Evolutionary conservation across 2,797 vertebrate species (phyloP), one percentile per base, ranked within the genome.

Genomic region (Balearica regulorum): DNA sequence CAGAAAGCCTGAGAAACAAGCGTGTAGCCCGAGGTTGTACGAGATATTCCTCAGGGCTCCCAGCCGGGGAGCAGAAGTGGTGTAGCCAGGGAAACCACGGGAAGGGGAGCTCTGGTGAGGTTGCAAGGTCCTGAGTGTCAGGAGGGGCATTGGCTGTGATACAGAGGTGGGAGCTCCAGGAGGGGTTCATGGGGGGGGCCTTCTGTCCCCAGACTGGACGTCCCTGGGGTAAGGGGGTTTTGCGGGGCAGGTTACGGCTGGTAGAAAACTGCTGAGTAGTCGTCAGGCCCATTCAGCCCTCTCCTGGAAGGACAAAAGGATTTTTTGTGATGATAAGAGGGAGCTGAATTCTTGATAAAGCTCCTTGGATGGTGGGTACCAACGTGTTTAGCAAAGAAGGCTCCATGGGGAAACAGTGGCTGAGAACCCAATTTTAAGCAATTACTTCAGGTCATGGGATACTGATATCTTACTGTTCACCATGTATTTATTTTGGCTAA

Each of bases 401-500:
- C 48, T 69, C 51, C 2, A 0, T 61, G 57, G 75, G 61, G 57
- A 64, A 73, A 22, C 13, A 1, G 89, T 31, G 44, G 20, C 78
- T 85, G 82, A 92, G 71, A 94, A 95, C 44, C 35, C 35, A 16
- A 5, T 76, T 89, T 60, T 35, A 44, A 54, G 57, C 33, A 33
- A 60, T 83, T 69, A 51, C 72, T 77, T 71, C 46, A 22, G 82
- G 87, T 83, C 87, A 33, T 62, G 82, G 87, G 76, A 81, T 88
- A 26, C 54, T 51, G 54, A 12, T 81, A 25, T n/a, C 76, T 69
- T 58, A 37, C 58, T 69, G 69, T n/a, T 88, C 58, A 76, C 68
- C 62, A 62, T n/a, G 1, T 81, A 58, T 94, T 94, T 95, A 61
- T 87, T 91, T 96, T 93, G 92, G 94, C 79, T 86, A 39, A 58